A percentile compares a stretch with the other conserved stretches of the same genome.
These are phyloP conservation scores for Plestiodon gilberti DNA, from an alignment of 2,113 vertebrate species.

Conservation along the genomic window DNA sequence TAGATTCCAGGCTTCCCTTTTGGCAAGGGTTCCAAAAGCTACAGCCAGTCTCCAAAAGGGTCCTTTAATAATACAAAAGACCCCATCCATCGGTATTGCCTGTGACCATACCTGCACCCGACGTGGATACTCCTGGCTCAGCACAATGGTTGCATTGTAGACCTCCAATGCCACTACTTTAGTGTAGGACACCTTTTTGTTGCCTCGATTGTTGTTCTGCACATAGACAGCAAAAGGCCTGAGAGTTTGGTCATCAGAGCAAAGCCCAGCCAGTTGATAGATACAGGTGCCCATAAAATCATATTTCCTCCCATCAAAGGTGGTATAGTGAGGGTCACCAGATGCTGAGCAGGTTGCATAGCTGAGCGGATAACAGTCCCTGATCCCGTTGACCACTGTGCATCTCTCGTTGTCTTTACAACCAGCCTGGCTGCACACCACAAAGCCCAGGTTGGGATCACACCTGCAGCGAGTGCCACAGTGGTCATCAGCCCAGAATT, in stretches of 20 bases:
- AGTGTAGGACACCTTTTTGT: constrained; percentile 41
- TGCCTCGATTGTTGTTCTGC: constrained; percentile 47
- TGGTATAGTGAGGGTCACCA: constrained; percentile 52
- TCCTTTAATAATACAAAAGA: background rate
- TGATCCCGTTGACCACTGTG: constrained; percentile 57
- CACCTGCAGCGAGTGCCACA: constrained; percentile 67
- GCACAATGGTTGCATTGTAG: constrained; percentile 22
- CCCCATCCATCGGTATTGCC: background rate
- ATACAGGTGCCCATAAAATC: constrained; percentile 56
- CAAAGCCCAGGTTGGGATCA: constrained; percentile 7
- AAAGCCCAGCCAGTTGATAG: constrained; percentile 57
- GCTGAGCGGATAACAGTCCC: constrained; percentile 63
- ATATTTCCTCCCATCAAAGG: constrained; percentile 49
- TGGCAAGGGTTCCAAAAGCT: too few species aligned
- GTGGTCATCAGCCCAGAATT: constrained; percentile 52
- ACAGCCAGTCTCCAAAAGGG: background rate
- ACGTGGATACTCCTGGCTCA: constrained; percentile 41
- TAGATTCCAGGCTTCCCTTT: background rate
- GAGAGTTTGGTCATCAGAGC: constrained; percentile 25
- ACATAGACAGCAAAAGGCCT: constrained; percentile 45
- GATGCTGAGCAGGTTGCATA: constrained; percentile 27
- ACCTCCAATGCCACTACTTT: constrained; percentile 46
- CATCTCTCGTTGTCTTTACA: constrained; percentile 72
- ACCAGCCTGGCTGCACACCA: constrained; percentile 63
- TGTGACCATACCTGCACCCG: constrained; percentile 51